Evolutionary conservation across 2,888 invertebrate genomes (phyloP), one percentile per base, ranked within the genome.

Genomic region (Eupithecia subumbrata): DNA sequence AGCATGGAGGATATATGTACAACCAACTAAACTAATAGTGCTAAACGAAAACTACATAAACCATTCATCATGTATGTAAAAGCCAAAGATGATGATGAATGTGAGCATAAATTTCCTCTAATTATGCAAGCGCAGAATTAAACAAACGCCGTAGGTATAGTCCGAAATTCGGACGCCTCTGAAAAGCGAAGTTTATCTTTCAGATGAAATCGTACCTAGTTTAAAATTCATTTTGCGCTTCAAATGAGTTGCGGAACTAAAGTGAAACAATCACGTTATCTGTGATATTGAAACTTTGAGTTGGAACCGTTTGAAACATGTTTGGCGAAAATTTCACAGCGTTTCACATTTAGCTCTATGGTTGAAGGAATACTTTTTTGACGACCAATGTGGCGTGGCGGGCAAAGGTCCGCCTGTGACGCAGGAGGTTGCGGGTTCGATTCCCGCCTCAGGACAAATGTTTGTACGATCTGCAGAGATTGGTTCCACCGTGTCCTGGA

Each of bases 161-260:
- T 60, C 60, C 14, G 5, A 25, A 22, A 60, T 56, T 56, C 56
- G 25, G 60, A 14, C 12, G 60, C 25, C 25, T 60, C 60, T 25
- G 22, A 60, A 56, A 60, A 25, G 60, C 60, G 4, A 12, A 25
- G 60, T 60, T 60, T 60, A 60, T 60, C 60, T 60, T 60, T 25
- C 60, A 60, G 25, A 60, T 60, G 60, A 60, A 60, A 60, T 60
- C 37, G 37, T 37, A 37, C 25, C 22, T 60, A 25, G 60, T 60
- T 60, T 60, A 12, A 60, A 25, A 60, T 60, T 60, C 60, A 60
- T 60, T 60, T 60, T 60, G 60, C 60, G 60, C 60, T 60, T 60
- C 60, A 60, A 60, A 60, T 60, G 60, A 60, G 60, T 60, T 60
- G 14, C 12, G 25, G 64, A 64, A 64, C 64, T 64, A 64, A 64